A percentile compares a stretch with the other conserved stretches of the same genome.
Evolutionary conservation across 2,797 vertebrate genomes (phyloP).

Genomic region (Megalops cyprinoides): DNA sequence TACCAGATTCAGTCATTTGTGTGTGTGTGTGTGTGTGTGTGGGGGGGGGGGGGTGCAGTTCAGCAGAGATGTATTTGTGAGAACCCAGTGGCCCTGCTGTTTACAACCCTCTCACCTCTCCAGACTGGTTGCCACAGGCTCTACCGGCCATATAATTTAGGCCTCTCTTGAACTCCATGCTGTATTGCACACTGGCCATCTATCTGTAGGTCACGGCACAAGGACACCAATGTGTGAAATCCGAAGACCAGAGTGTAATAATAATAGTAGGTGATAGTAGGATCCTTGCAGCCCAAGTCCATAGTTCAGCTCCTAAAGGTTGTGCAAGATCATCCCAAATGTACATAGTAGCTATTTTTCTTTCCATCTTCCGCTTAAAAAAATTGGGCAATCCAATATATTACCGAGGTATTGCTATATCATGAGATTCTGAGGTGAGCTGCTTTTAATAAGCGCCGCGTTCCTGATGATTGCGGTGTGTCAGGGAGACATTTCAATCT

Average conservation of each 20-base stretch:
- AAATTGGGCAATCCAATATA: neutral
- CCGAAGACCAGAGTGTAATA: constrained; percentile 60
- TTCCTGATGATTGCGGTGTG: constrained; percentile 7
- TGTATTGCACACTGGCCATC: neutral
- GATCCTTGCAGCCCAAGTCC: constrained; percentile 56
- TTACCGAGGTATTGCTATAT: neutral
- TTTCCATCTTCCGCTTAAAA: neutral
- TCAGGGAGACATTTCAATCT: neutral
- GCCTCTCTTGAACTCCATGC: neutral
- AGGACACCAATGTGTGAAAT: constrained; percentile 38
- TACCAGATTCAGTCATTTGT: neutral
- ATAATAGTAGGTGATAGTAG: constrained; percentile 40
- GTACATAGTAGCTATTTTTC: neutral
- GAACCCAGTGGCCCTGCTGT: neutral
- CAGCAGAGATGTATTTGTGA: neutral
- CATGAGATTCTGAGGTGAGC: neutral
- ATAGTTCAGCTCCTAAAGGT: constrained; percentile 47
- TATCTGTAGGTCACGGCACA: neutral
- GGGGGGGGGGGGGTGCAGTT: neutral
- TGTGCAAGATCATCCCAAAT: neutral
- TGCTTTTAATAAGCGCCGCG: neutral
- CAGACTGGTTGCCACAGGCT: neutral
- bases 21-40: neutral
- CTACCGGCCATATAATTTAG: neutral
- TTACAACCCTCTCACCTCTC: neutral